These are phyloP conservation scores for Andrena dorsata DNA, from an alignment of 2,888 invertebrate species.

Conservation along the genomic window DNA sequence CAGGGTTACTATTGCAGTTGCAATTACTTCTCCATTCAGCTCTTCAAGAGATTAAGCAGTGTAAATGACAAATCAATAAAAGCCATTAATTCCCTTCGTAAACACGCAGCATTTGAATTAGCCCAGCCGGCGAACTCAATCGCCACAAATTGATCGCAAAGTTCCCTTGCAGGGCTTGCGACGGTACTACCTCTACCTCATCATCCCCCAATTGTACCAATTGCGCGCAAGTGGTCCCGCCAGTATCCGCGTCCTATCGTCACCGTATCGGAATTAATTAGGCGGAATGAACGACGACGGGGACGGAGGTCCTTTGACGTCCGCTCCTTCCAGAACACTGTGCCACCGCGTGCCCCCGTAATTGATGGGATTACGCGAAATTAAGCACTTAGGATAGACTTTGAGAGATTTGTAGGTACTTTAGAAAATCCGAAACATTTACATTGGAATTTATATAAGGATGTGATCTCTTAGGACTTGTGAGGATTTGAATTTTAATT, in stretches of 20 bases:
- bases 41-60: too few species aligned
- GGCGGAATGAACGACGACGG: constrained; percentile 18
- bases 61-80: background rate
- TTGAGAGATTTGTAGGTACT: too few species aligned
- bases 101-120: constrained; percentile 1
- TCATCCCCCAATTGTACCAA: background rate
- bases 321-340: constrained; percentile 2
- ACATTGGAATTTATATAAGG: too few species aligned
- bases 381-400: too few species aligned
- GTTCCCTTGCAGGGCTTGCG: background rate
- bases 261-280: constrained; percentile 31
- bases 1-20: too few species aligned
- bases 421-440: too few species aligned
- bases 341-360: background rate
- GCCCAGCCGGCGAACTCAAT: background rate
- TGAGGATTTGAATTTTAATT: too few species aligned
- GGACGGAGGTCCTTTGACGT: background rate
- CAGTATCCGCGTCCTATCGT: background rate
- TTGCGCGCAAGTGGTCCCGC: background rate
- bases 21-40: too few species aligned
- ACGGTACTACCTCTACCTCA: background rate
- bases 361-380: too few species aligned
- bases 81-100: constrained; percentile 3
- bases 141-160: constrained; percentile 3
- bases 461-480: too few species aligned